Evolutionary conservation across 2,888 invertebrate species (phyloP), one percentile per base, ranked within the genome.

Genomic region (Andrena trimmerana): DNA sequence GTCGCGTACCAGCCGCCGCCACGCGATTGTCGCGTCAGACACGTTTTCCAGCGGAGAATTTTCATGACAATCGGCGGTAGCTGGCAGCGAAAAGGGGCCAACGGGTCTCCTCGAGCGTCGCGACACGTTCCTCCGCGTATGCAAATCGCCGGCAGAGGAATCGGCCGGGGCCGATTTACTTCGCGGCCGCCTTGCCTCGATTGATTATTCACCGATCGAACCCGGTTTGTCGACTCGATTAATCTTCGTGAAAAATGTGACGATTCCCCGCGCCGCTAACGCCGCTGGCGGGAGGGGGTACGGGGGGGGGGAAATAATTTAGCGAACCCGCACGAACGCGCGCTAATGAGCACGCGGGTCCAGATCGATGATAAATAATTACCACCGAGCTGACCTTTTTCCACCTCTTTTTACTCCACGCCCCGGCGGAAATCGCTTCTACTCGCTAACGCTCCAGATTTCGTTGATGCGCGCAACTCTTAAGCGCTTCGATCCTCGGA

Each of bases 1-100:
- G 24, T 57, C 57, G 57, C 54, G 63, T 42, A 31, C 69, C 69
- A 48, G 52, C 57, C 24, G 24, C 57, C 57, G 66, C 62, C 69
- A 63, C 84, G 80, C 82, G 77, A 78, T 87, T 83, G 80, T 67
- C 85, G 79, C 86, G 70, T 81, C 72, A 66, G 83, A 82, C 87
- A 85, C 88, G 86, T 87, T 83, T 86, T 81, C 82, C 81, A 72
- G 68, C 69, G 54, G 72, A 62, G 70, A 62, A 92, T 91, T 91
- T 92, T 92, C 90, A 92, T 92, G 89, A 92, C 90, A 92, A 92
- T 92, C 83, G 87, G 27, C 48, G 67, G 65, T 24, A 13, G 50
- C 67, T n/a, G 69, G 48, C 13, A 68, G 57, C 1, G n/a, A 20
- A 50, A 29, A 29, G 10, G 50, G 27, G 50, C 54, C 59, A 20